These are phyloP conservation scores for Thinocorus orbignyianus DNA, from an alignment of 2,113 vertebrate species.

Conservation along the genomic window DNA sequence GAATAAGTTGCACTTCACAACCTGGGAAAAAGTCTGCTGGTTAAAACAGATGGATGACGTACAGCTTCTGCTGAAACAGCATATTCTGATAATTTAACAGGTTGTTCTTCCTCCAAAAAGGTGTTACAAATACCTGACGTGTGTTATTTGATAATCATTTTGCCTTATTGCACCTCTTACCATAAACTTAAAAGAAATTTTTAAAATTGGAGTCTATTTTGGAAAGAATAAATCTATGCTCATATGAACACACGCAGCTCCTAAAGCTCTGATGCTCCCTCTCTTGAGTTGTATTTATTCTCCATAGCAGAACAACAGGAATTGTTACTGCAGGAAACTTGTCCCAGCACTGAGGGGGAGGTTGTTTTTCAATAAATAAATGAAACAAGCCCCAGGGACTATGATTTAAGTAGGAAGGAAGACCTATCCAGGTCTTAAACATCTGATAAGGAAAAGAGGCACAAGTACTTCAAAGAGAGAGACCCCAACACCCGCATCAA, in stretches of 20 bases:
- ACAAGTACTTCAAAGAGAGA: neutral
- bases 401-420: neutral
- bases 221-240: neutral
- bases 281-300: neutral
- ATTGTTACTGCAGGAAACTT: neutral
- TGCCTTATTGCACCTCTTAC: neutral
- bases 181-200: neutral
- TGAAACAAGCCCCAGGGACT: neutral
- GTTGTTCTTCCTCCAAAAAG: neutral
- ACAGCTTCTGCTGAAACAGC: neutral
- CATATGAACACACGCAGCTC: neutral
- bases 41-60: rapidly evolving
- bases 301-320: neutral
- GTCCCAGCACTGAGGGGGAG: neutral
- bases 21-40: neutral
- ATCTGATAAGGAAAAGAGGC: neutral
- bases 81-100: neutral
- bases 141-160: neutral
- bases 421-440: neutral
- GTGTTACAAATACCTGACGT: neutral
- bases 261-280: neutral
- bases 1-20: neutral
- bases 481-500: rapidly evolving
- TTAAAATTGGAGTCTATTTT: neutral
- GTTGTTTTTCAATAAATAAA: neutral